Base-by-base conservation (phyloP, 2,797 vertebrate species). In the Ibycter americanus region DNA sequence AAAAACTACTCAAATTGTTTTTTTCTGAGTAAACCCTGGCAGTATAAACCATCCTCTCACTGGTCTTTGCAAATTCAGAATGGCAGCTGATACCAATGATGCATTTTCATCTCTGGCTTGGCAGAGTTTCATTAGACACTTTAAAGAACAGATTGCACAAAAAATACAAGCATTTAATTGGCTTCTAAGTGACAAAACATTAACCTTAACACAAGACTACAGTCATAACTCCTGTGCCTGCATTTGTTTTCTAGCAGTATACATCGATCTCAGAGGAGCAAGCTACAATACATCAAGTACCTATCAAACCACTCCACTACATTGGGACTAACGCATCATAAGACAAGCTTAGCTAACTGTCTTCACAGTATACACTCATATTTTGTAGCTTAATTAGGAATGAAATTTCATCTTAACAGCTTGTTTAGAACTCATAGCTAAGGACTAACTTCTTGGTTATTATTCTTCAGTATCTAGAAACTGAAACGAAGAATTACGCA, bases 31-130 rank as follows among this genome's bases (percentile, higher is more conserved):
- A 25, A 91, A 11, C 36, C 31, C n/a, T 36, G 78, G 56, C 47
- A 42, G 16, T 3, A 25, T 0, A 3, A 84, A 29, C 11, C 36
- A 56, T 36, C 22, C 2, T 0, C 40, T 71, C 15, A 1, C 4
- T 18, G 0, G 0, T 9, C 49, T 66, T 46, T 22, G 9, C 38
- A 74, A 51, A 52, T 26, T 25, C 72, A 74, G 44, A 72, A 17
- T 3, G 11, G 8, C 47, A 40, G 26, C 49, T n/a, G 5, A 52
- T 23, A 76, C 9, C 63, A 49, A 21, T 9, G 71, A 65, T 34
- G 25, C 4, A 4, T 23, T 12, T 67, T 63, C 31, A 77, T 29
- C 49, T 66, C 52, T 31, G 52, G 31, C 54, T 78, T 51, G 15
- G 67, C 34, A 83, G 49, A 67, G 62, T 11, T 47, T 31, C 49